A percentile compares a stretch with the other conserved stretches of the same genome.
Evolutionary conservation across 2,113 vertebrate genomes (phyloP).

Genomic region (Pygoscelis adeliae): DNA sequence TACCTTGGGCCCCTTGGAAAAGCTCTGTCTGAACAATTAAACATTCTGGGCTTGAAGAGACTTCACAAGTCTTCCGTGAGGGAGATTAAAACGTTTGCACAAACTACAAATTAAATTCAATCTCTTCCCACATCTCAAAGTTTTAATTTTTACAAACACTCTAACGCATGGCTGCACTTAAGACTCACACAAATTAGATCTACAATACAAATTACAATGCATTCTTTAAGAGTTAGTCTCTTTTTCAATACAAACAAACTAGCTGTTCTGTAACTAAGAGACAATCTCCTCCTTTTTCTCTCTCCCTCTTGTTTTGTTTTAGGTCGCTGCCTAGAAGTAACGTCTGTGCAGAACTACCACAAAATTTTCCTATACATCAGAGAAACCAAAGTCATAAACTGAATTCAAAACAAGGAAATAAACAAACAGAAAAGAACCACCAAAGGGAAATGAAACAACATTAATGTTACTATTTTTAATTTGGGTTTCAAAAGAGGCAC

Average conservation of each 20-base stretch:
- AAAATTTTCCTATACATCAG: slow-evolving; percentile 30
- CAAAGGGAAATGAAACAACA: slow-evolving; percentile 4
- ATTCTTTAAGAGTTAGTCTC: slow-evolving; percentile 21
- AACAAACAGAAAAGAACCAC: neutral
- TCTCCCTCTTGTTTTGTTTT: neutral
- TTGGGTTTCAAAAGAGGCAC: neutral
- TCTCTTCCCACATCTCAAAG: slow-evolving; percentile 6
- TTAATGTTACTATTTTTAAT: neutral
- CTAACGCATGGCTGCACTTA: slow-evolving; percentile 5
- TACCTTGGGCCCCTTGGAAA: neutral
- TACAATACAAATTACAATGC: neutral
- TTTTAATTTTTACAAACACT: slow-evolving; percentile 41
- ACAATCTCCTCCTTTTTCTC: neutral
- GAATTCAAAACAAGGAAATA: slow-evolving; percentile 12
- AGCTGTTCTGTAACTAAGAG: slow-evolving; percentile 38
- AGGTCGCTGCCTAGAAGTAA: slow-evolving; percentile 6
- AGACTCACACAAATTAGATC: slow-evolving; percentile 5
- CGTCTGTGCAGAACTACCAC: neutral
- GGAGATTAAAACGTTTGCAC: slow-evolving; percentile 15
- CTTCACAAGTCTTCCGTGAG: neutral
- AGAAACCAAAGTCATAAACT: slow-evolving; percentile 27
- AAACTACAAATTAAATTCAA: neutral
- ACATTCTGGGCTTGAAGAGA: neutral
- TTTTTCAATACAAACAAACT: neutral
- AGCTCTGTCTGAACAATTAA: neutral